These are phyloP conservation scores for Malurus elegans DNA, from an alignment of 2,113 vertebrate species.

Conservation along the genomic window DNA sequence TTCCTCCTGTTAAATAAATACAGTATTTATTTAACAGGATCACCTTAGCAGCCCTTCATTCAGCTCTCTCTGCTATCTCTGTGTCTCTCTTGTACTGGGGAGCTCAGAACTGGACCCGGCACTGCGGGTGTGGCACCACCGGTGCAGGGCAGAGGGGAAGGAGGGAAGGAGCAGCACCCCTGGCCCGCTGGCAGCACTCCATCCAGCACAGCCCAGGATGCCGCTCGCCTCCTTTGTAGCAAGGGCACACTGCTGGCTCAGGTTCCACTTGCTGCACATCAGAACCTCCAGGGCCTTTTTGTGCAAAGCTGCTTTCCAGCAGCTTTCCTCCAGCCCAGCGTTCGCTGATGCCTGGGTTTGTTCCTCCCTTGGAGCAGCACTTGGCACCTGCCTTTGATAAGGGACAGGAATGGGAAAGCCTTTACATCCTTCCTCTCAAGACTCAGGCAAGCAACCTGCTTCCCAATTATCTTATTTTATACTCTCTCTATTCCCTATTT, in stretches of 20 bases:
- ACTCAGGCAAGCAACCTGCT: background rate
- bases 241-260: background rate
- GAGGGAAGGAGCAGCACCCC: background rate
- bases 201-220: rapidly evolving
- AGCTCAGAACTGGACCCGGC: background rate
- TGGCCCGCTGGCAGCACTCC: rapidly evolving
- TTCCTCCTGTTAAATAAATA: background rate
- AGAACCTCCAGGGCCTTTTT: background rate
- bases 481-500: background rate
- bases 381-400: background rate
- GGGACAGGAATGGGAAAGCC: background rate
- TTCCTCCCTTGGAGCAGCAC: background rate
- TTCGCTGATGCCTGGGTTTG: background rate
- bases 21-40: no score
- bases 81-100: rapidly evolving
- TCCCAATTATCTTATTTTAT: background rate
- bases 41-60: background rate
- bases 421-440: background rate
- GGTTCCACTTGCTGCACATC: background rate
- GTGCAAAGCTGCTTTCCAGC: background rate
- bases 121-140: background rate
- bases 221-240: rapidly evolving
- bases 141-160: background rate
- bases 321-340: background rate
- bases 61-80: rapidly evolving